Percentiles rank a stretch among this genome's conserved stretches.
These are phyloP conservation scores for Clarias pachynema DNA, from an alignment of 2,797 vertebrate species.

Conservation along the genomic window DNA sequence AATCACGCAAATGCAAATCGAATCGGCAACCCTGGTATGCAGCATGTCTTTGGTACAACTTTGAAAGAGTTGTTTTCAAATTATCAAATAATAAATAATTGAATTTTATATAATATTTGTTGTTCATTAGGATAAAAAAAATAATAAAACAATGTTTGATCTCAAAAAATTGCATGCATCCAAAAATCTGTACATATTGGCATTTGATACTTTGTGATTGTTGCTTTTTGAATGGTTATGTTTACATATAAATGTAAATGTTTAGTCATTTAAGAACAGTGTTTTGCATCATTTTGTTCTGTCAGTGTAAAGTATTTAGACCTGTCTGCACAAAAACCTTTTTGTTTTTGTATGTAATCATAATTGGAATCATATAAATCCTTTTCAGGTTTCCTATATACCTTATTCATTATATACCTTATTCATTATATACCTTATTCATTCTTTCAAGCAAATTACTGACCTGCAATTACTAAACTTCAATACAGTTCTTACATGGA, in stretches of 20 bases:
- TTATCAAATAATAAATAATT: neutral
- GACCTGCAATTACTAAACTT: neutral
- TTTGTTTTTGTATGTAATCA: no score
- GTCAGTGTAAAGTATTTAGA: neutral
- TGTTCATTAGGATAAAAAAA: no score
- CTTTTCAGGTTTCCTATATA: no score
- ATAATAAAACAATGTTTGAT: no score
- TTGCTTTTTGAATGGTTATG: neutral
- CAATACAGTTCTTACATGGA: neutral
- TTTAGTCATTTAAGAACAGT: neutral
- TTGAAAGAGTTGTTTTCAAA: neutral
- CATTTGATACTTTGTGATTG: neutral
- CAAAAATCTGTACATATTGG: neutral
- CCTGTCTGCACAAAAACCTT: no score
- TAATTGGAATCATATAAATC: neutral
- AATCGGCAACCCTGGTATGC: neutral
- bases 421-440: neutral
- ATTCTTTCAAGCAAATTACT: neutral
- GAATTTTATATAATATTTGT: neutral
- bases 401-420: no score
- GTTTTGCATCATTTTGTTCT: neutral
- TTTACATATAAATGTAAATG: no score
- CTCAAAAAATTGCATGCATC: neutral
- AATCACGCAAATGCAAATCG: no score
- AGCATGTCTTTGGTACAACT: neutral